phyloP scores from a whole-genome alignment of 2,888 invertebrate species.

The Stenotaenia linearis region DNA sequence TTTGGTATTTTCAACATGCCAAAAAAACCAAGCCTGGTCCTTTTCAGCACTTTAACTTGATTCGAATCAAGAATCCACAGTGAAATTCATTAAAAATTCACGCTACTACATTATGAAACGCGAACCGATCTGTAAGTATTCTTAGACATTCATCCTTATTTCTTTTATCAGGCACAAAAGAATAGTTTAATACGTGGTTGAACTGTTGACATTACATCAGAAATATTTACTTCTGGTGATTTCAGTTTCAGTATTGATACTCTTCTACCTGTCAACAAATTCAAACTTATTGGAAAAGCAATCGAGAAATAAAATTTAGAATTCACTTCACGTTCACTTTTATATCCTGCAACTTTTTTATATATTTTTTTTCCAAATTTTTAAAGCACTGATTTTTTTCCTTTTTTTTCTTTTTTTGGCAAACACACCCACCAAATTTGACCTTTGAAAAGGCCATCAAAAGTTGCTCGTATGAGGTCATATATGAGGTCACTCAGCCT shows the following conservation, averaged over 20 bases:
- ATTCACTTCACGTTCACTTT: background rate
- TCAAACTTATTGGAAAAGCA: background rate
- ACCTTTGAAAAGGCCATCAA: background rate
- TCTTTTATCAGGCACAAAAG: too few species aligned
- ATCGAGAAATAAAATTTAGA: background rate
- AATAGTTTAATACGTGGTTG: too few species aligned
- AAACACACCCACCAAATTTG: background rate
- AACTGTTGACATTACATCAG: too few species aligned
- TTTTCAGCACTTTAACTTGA: too few species aligned
- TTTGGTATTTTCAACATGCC: too few species aligned
- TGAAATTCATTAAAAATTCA: too few species aligned
- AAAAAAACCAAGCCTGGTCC: too few species aligned
- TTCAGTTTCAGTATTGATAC: background rate
- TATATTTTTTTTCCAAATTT: background rate
- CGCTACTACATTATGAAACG: too few species aligned
- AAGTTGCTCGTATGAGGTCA: background rate
- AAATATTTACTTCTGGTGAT: background rate
- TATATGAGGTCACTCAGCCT: background rate
- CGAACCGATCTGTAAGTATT: too few species aligned
- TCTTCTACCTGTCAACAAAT: background rate
- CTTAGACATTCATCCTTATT: too few species aligned
- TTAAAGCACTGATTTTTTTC: background rate
- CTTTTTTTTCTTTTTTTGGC: background rate
- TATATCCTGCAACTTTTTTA: background rate
- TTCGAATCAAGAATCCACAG: too few species aligned